Base-by-base conservation (phyloP, 1,140 invertebrate genomes). In the Carposina sasakii region DNA sequence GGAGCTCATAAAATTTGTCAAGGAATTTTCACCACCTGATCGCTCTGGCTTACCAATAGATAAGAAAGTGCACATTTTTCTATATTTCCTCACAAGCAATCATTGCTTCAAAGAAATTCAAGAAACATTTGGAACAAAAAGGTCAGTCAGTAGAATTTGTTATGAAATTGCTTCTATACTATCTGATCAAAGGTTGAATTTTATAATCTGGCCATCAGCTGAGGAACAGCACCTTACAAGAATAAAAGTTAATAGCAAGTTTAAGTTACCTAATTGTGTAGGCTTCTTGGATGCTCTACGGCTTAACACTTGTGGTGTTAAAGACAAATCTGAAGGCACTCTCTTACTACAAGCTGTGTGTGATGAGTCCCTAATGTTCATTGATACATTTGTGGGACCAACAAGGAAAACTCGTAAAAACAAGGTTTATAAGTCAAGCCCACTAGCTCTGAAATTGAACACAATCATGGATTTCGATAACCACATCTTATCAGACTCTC, bases 161-260 rank as follows among this genome's bases (percentile, higher is more conserved):
- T 50, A 81, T 57, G 76, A 81, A 40, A 75, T 81, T 48, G 70
- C 70, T 17, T 57, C 56, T 40, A 39, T 69, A 21, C 21, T 81
- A 8, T 58, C 63, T 22, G 67, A 78, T 17, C 63, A 72, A 19
- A 68, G 57, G 51, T 70, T 73, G 48, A 47, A 74, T 30, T 81
- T 73, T 40, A 75, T 84, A n/a, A 78, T 52, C 46, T 84, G 81
- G 81, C 77, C 81, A 3, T 76, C 73, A 13, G 48, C 69, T 13
- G 76, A 78, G 41, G 76, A 84, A 33, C 81, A 84, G 41, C 75
- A 84, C 60, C 30, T 81, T 3, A 84, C 76, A n/a, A 78, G 75
- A 46, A 57, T 74, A 17, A 78, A 76, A 55, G 72, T 84, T 9
- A 73, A 78, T 48, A 81, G 69, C 48, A 55, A 63, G 48, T 68